phyloP scores from a whole-genome alignment of 2,113 vertebrate species.

The Physeter macrocephalus region DNA sequence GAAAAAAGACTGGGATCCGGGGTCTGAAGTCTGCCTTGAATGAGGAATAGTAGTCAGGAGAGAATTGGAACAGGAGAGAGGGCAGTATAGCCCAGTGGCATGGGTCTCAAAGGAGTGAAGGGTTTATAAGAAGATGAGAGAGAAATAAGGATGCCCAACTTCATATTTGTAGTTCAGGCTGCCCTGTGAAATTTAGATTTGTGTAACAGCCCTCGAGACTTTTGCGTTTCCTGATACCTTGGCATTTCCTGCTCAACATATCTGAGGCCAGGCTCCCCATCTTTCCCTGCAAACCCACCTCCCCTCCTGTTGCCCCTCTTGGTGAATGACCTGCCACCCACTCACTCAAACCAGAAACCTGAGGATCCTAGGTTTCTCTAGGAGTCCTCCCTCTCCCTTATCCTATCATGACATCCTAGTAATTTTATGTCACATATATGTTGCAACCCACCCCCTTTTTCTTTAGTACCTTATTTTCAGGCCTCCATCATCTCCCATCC shows the following conservation, averaged over 20 bases:
- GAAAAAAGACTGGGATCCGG: not conserved
- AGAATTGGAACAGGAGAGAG: not conserved
- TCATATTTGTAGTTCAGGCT: not conserved
- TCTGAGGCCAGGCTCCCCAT: not conserved
- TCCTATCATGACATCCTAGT: not conserved
- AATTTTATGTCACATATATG: not conserved
- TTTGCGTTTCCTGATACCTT: not conserved
- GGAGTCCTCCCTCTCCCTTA: not conserved
- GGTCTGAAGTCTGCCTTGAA: not conserved
- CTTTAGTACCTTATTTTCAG: slow-evolving; percentile 11
- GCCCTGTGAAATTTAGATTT: not conserved
- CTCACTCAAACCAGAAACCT: not conserved
- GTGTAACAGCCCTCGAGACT: not conserved
- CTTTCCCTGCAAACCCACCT: not conserved
- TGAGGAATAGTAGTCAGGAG: not conserved
- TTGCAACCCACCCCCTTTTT: not conserved
- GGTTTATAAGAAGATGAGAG: not conserved
- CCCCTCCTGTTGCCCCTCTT: not conserved
- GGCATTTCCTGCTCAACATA: not conserved
- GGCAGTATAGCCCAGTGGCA: not conserved
- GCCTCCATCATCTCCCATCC: not conserved
- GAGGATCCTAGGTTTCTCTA: not conserved
- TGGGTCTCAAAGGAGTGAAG: not conserved
- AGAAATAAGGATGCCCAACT: not conserved
- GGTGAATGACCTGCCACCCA: not conserved